Percentiles rank a stretch among this genome's conserved stretches.
Evolutionary conservation across 1,140 invertebrate species (phyloP).

Genomic region (Elymnias hypermnestra): DNA sequence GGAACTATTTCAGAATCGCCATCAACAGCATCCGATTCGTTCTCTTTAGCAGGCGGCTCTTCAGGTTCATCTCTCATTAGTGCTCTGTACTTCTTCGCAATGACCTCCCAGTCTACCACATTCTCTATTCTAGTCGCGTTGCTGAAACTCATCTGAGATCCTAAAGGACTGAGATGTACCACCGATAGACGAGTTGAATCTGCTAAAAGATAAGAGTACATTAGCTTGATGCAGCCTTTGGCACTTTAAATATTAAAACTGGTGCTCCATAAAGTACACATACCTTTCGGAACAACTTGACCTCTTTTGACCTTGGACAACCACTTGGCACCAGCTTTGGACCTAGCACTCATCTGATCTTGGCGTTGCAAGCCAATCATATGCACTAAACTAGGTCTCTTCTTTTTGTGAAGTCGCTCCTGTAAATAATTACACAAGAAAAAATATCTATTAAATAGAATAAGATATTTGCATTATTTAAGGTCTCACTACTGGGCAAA

Average conservation of each 20-base stretch:
- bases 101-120: constrained; percentile 93
- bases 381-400: constrained; percentile 87
- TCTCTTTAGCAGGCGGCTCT: constrained; percentile 74
- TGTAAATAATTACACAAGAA: constrained; percentile 36
- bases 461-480: too few relatives aligned
- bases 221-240: too few relatives aligned
- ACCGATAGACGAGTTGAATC: constrained; percentile 86
- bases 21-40: constrained; percentile 71
- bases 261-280: too few relatives aligned
- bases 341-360: constrained; percentile 84
- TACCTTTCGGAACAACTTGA: constrained; percentile 86
- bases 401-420: constrained; percentile 82
- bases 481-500: too few relatives aligned
- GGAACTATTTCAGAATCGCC: constrained; percentile 61
- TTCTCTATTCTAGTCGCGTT: constrained; percentile 88
- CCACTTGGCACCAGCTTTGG: constrained; percentile 91
- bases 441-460: too few relatives aligned
- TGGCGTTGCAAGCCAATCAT: constrained; percentile 85
- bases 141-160: constrained; percentile 88
- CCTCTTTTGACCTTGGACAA: constrained; percentile 89
- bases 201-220: too few relatives aligned
- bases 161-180: constrained; percentile 86
- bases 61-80: constrained; percentile 82
- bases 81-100: constrained; percentile 91
- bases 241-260: too few relatives aligned